A percentile compares a stretch with the other conserved stretches of the same genome.
Evolutionary conservation across 2,113 vertebrate species (phyloP).

Genomic region (Thunnus maccoyii): DNA sequence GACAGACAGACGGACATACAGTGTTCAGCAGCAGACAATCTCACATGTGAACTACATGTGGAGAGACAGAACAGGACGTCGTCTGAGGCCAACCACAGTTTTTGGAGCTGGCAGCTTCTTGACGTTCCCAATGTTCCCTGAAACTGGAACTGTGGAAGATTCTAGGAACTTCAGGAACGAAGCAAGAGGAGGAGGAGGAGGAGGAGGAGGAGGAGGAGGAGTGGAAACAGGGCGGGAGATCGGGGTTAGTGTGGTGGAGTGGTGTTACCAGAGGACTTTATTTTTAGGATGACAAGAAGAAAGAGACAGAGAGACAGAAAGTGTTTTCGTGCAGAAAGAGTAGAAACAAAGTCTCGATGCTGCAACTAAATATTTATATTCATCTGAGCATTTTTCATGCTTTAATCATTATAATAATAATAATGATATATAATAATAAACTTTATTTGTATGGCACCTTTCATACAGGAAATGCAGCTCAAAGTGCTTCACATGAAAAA

Average conservation of each 20-base stretch:
- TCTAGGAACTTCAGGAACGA: slow-evolving; percentile 65
- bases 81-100: slow-evolving; percentile 3
- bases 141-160: slow-evolving; percentile 62
- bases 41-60: slow-evolving; percentile 65
- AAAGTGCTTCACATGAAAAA: no score
- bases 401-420: no score
- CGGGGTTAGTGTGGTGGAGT: slow-evolving; percentile 59
- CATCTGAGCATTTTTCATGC: background rate
- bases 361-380: background rate
- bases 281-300: slow-evolving; percentile 54
- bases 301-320: background rate
- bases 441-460: no score
- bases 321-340: no score
- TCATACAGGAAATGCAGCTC: no score
- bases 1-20: background rate
- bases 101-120: slow-evolving; percentile 42
- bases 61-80: slow-evolving; percentile 15
- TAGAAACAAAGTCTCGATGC: no score
- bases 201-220: slow-evolving; percentile 28
- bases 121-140: slow-evolving; percentile 54
- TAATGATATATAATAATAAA: no score
- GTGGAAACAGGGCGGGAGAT: slow-evolving; percentile 62
- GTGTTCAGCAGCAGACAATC: background rate
- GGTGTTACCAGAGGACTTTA: slow-evolving; percentile 60
- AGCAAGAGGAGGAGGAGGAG: slow-evolving; percentile 19